Percentiles rank a stretch among this genome's conserved stretches.
Conservation (phyloP, 2,888 invertebrate genomes). For the Zootermopsis nevadensis region DNA sequence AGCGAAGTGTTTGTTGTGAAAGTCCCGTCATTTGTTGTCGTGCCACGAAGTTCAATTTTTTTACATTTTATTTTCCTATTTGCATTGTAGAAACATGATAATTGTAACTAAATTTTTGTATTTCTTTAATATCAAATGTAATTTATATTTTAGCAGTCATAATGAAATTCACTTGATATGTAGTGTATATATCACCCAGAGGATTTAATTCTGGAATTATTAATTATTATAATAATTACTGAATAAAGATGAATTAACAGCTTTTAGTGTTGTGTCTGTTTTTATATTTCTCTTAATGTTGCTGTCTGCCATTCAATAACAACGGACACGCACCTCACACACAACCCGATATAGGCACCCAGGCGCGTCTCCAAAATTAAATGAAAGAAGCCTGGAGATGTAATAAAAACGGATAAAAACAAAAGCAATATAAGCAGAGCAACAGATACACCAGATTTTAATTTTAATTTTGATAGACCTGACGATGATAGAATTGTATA, state of each 20-base stretch:
- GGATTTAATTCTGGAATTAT: background rate
- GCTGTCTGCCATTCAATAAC: no score
- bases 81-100: background rate
- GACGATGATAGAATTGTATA: no score
- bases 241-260: background rate
- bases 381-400: no score
- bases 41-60: background rate
- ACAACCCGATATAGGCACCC: no score
- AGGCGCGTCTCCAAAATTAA: no score
- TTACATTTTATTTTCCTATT: background rate
- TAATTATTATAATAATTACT: background rate
- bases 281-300: slow-evolving; percentile 12
- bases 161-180: background rate
- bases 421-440: no score
- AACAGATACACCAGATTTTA: no score
- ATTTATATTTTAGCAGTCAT: background rate
- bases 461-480: no score
- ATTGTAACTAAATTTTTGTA: background rate
- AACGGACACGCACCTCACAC: no score
- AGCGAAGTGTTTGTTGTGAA: no score
- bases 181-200: background rate
- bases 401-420: no score
- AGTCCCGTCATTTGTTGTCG: no score
- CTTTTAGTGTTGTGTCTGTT: background rate
- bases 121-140: background rate